Percentiles rank a stretch among this genome's conserved stretches.
These are phyloP conservation scores for Nicator chloris DNA, from an alignment of 2,113 vertebrate genomes.

Conservation along the genomic window DNA sequence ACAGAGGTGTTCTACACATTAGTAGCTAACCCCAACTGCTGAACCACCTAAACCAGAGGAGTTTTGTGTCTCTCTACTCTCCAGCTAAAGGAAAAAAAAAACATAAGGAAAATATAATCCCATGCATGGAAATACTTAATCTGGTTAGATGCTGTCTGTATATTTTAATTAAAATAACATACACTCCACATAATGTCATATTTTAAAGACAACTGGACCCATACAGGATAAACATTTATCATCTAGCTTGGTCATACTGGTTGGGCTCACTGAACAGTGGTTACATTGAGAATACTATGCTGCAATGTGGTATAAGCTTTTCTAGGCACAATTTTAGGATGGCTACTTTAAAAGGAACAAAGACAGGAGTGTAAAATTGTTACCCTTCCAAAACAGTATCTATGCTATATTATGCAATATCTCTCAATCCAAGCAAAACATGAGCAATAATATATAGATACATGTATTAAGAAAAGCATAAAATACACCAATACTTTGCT, in stretches of 20 bases:
- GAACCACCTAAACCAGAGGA: not conserved
- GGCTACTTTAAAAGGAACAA: not conserved
- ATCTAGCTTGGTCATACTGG: not conserved
- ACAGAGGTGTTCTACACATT: not conserved
- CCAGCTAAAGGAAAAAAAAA: not conserved
- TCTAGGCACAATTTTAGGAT: not conserved
- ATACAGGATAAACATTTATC: not conserved
- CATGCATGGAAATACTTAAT: not conserved
- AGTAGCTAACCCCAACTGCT: not conserved
- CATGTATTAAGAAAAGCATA: not conserved
- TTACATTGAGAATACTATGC: not conserved
- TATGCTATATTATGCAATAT: not conserved
- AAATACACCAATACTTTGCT: not conserved
- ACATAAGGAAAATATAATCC: not conserved
- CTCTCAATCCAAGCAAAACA: not conserved
- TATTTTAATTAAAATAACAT: not conserved
- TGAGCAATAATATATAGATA: not conserved
- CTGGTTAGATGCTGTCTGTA: not conserved
- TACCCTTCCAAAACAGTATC: not conserved
- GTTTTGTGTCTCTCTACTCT: not conserved
- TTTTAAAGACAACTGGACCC: not conserved
- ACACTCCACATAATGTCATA: not conserved
- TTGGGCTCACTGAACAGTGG: not conserved
- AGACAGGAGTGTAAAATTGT: not conserved
- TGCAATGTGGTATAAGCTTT: not conserved